Percentiles rank a stretch among this genome's conserved stretches.
Evolutionary conservation across 2,888 invertebrate species (phyloP).

Genomic region (Microdon myrmicae): DNA sequence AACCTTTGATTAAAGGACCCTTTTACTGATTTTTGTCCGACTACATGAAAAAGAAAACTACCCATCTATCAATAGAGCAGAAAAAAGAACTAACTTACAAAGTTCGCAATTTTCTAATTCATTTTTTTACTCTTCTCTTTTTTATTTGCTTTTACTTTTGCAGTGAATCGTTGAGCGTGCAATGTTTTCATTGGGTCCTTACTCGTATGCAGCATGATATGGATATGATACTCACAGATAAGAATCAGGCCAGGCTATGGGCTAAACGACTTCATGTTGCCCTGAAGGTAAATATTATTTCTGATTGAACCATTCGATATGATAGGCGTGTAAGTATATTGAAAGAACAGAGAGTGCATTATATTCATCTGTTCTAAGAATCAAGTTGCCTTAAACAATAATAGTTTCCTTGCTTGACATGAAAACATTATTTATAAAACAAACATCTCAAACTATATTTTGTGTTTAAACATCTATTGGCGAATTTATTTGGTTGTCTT

Average conservation of each 20-base stretch:
- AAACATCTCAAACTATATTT: too few species aligned
- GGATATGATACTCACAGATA: constrained; percentile 87
- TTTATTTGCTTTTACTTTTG: constrained; percentile 60
- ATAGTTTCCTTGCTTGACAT: too few species aligned
- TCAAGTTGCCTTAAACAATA: too few species aligned
- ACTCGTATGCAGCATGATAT: constrained; percentile 81
- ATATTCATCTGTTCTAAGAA: too few species aligned
- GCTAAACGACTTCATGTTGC: constrained; percentile 87
- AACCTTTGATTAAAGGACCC: constrained; percentile 10
- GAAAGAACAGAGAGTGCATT: too few species aligned
- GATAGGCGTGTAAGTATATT: too few species aligned
- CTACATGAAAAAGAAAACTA: neutral
- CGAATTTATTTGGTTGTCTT: too few species aligned
- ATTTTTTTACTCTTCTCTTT: constrained; percentile 55
- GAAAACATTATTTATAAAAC: too few species aligned
- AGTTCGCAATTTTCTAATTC: constrained; percentile 20
- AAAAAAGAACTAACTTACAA: constrained; percentile 11
- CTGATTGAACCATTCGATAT: neutral
- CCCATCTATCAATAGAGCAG: too few species aligned
- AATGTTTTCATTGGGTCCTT: constrained; percentile 88
- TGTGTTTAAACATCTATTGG: too few species aligned
- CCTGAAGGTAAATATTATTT: constrained; percentile 67
- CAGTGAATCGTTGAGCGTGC: constrained; percentile 92
- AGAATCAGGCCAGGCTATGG: constrained; percentile 85
- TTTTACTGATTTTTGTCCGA: constrained; percentile 8